Conservation (phyloP, 2,888 invertebrate species). For the Meloe dianella region DNA sequence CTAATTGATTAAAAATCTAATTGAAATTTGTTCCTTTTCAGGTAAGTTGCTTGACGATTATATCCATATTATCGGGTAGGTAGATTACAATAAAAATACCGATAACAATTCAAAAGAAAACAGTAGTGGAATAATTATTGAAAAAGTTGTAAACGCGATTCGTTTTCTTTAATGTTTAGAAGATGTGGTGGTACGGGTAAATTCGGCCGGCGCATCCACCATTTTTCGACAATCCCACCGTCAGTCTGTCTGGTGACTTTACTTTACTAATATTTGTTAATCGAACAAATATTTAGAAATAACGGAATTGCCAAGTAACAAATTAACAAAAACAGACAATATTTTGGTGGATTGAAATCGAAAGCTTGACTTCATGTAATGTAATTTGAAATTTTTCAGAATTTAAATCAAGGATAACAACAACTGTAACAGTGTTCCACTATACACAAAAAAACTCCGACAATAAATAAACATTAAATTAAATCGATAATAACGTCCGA, state of each 20-base stretch:
- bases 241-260: not conserved
- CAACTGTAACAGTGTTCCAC: not conserved
- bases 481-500: not conserved
- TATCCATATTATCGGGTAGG: too few relatives aligned
- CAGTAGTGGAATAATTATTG: not conserved
- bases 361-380: too few relatives aligned
- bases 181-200: not conserved
- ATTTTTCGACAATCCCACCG: not conserved
- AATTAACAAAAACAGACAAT: too few relatives aligned
- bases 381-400: not conserved
- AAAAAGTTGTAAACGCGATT: not conserved
- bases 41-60: not conserved
- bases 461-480: not conserved
- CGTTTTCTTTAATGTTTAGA: not conserved
- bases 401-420: not conserved
- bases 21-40: not conserved
- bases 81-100: not conserved
- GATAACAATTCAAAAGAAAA: not conserved
- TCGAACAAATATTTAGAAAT: too few relatives aligned
- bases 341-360: too few relatives aligned
- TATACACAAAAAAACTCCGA: not conserved
- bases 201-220: conserved; percentile 6
- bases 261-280: not conserved
- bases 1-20: not conserved
- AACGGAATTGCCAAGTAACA: too few relatives aligned